Evolutionary conservation across 2,113 vertebrate species (phyloP).

Genomic region (Vireo altiloquus): DNA sequence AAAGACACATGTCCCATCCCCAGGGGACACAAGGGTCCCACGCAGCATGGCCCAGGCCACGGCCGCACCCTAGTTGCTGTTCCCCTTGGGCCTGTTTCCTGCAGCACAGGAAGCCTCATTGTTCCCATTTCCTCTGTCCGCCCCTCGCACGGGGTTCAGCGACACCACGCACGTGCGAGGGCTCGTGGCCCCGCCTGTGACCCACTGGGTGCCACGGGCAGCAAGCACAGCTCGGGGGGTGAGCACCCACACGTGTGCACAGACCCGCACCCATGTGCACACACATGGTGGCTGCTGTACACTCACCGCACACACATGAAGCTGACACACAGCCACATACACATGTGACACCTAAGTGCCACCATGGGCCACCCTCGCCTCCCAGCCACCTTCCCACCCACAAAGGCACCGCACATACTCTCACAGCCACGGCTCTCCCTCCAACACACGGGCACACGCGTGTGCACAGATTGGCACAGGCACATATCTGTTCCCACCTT

Average conservation of each 20-base stretch:
- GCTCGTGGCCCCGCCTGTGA: accelerated
- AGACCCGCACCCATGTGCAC: accelerated
- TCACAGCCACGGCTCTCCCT: background rate
- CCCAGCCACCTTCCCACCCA: background rate
- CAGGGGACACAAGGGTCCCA: background rate
- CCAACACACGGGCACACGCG: background rate
- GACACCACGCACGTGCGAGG: background rate
- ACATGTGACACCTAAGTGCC: accelerated
- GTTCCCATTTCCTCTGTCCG: slow-evolving; percentile 66
- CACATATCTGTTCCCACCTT: accelerated
- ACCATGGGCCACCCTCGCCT: accelerated
- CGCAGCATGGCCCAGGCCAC: accelerated
- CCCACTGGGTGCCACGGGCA: accelerated
- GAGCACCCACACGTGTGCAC: accelerated
- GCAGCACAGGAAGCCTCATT: slow-evolving; percentile 70
- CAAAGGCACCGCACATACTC: accelerated
- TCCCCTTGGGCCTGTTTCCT: slow-evolving; percentile 60
- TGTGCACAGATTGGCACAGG: background rate
- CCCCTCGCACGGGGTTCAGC: background rate
- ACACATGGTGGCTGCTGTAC: accelerated
- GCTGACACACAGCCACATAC: accelerated
- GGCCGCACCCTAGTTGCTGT: background rate
- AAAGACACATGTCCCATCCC: background rate
- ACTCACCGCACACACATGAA: accelerated
- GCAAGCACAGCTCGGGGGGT: accelerated